Conservation (phyloP, 1,140 invertebrate genomes). For the Cherax quadricarinatus region DNA sequence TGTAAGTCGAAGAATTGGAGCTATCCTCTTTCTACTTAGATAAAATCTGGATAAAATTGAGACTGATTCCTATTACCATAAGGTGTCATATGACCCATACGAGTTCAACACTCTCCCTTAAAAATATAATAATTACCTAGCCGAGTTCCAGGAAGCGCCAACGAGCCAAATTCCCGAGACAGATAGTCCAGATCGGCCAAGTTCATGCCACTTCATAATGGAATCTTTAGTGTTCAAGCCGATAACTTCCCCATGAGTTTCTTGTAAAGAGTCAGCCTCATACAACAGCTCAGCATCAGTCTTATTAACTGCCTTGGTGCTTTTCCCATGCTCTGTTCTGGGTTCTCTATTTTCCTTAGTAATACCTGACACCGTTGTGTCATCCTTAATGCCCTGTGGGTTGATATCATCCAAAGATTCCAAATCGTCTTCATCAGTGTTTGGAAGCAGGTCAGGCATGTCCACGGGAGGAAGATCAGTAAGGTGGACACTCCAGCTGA, state of each 20-base stretch:
- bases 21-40: no score
- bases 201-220: conserved; percentile 9
- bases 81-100: no score
- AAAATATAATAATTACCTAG: conserved; percentile 5
- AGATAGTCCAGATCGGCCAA: conserved; percentile 16
- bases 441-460: conserved; percentile 1
- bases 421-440: background rate
- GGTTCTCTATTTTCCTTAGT: background rate
- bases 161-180: conserved; percentile 55
- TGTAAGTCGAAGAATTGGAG: no score
- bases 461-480: background rate
- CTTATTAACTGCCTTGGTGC: background rate
- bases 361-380: background rate
- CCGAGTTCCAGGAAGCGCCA: conserved; percentile 53
- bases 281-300: background rate
- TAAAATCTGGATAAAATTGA: no score
- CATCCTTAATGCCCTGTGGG: background rate
- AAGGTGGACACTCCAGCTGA: conserved; percentile 45
- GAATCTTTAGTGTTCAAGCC: conserved; percentile 27
- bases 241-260: background rate
- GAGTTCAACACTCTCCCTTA: no score
- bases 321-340: background rate
- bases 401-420: background rate
- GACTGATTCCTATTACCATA: no score
- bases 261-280: background rate